Evolutionary conservation across 1,140 invertebrate genomes (phyloP), one percentile per base, ranked within the genome.

Genomic region (Idris sp.): DNA sequence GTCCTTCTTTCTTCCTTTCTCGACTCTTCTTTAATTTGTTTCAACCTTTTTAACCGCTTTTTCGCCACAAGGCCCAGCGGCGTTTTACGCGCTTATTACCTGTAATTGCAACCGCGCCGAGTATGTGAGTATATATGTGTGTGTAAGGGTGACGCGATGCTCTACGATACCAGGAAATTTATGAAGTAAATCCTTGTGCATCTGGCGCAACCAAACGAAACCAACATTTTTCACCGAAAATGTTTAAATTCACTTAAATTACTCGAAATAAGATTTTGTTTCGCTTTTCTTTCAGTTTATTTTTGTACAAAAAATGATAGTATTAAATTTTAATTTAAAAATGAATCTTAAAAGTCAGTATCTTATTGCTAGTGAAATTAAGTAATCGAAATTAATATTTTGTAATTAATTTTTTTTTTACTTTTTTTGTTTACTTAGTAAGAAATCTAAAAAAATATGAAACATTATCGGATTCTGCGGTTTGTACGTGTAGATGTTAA

Each of bases 401-500:
- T 8, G 4, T 4, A 1, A 28, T 28, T 41, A 4, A 43, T 13
- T 15, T 18, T 4, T 49, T 41, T 6, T 51, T 49, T 4, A n/a
- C 51, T 38, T 43, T 44, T 30, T 65, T 54, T 65, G 31, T 25
- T 46, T 36, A 46, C 28, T 14, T 22, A 54, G 30, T 28, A 33
- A 6, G 48, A 48, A 33, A 31, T n/a, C n/a, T n/a, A 33, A 33
- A 25, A 51, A 54, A 58, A 18, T 35, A 41, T 35, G 44, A 56
- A n/a, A 15, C 18, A 59, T 46, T 62, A 62, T 56, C 40, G 49
- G 56, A 69, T 54, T 67, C 43, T 69, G 56, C 35, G 46, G 61
- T 65, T 72, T 38, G 33, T 38, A 43, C 58, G 58, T 74, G 56
- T 58, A 62, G 76, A 81, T 58, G 77, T 79, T 80, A 83, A 85